These are phyloP conservation scores for Acronicta psi DNA, from an alignment of 2,888 invertebrate species.

Conservation along the genomic window DNA sequence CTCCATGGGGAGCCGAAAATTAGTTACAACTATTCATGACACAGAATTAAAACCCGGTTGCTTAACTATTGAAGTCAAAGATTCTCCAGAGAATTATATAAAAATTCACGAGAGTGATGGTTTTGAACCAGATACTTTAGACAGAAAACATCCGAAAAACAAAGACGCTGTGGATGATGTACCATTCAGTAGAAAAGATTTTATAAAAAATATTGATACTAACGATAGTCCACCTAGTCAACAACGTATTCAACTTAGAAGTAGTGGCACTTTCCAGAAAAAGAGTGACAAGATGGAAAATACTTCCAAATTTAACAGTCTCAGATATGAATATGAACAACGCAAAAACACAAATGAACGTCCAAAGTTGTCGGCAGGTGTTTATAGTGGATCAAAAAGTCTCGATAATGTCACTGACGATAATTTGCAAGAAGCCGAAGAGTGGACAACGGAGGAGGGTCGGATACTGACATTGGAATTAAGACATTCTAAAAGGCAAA, in stretches of 20 bases:
- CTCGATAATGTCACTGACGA: conserved; percentile 71
- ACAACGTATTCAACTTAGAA: conserved; percentile 90
- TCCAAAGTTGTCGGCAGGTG: conserved; percentile 71
- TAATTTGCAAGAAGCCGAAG: conserved; percentile 73
- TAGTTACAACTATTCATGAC: conserved; percentile 83
- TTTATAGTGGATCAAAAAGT: conserved; percentile 73
- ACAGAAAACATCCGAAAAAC: conserved; percentile 91
- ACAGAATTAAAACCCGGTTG: conserved; percentile 92
- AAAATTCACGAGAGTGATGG: conserved; percentile 94
- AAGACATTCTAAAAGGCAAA: conserved; percentile 92
- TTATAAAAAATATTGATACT: conserved; percentile 72
- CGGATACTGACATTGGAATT: conserved; percentile 92
- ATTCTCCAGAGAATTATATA: conserved; percentile 93
- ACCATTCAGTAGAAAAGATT: conserved; percentile 76
- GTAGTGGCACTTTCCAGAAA: conserved; percentile 92
- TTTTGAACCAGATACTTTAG: conserved; percentile 96
- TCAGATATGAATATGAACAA: conserved; percentile 93
- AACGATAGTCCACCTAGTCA: conserved; percentile 67
- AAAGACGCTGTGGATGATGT: conserved; percentile 70
- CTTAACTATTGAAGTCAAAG: conserved; percentile 95
- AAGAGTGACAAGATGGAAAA: conserved; percentile 74
- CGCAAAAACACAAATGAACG: conserved; percentile 84
- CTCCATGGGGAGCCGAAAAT: conserved; percentile 89
- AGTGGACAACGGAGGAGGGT: conserved; percentile 88
- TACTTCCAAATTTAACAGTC: conserved; percentile 90